Evolutionary conservation across 2,797 vertebrate species (phyloP), one percentile per base, ranked within the genome.

Genomic region (Podarcis siculus): DNA sequence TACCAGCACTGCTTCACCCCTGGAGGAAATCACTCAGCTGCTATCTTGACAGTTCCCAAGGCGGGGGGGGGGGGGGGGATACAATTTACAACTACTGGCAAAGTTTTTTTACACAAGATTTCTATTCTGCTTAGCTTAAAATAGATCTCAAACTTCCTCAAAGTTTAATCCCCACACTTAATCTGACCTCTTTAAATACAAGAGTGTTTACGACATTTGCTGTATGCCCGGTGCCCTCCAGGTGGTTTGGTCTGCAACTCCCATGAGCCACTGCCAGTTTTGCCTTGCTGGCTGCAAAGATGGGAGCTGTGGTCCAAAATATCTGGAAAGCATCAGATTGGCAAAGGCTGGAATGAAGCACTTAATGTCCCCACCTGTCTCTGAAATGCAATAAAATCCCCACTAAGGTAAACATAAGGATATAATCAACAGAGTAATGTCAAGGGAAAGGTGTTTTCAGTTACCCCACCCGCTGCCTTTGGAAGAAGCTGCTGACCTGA

Each of bases 1-100:
- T 49, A 71, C 0, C 5, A 75, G 19, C 67, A 32, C 15, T 32
- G 27, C 30, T 87, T 90, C 61, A 80, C 37, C 5, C 58, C 27
- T 2, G 39, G 19, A 77, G 82, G 0, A 85, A 89, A 72, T 82
- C 45, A 75, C 79, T 89, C 83, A 86, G 0, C 7, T 91, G 1
- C 9, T 87, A 17, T 25, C 91, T 84, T 91, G 76, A 85, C 42
- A 91, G 23, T 83, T 8, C 72, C 6, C 79, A 27, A 71, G 42
- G 90, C 90, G 23, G 83, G 86, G 8, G 0, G 35, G 83, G 86
- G 8, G 0, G 35, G n/a, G 78, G 61, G 39, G 82, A 89, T 1
- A 1, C 72, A 85, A 55, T 71, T 69, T 91, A 85, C 0, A 45
- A 89, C 2, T 12, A 1, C 1, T 87, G 23, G 82, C 85, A 79